Evolutionary conservation across 2,888 invertebrate species (phyloP).

Genomic region (Zygaena filipendulae): DNA sequence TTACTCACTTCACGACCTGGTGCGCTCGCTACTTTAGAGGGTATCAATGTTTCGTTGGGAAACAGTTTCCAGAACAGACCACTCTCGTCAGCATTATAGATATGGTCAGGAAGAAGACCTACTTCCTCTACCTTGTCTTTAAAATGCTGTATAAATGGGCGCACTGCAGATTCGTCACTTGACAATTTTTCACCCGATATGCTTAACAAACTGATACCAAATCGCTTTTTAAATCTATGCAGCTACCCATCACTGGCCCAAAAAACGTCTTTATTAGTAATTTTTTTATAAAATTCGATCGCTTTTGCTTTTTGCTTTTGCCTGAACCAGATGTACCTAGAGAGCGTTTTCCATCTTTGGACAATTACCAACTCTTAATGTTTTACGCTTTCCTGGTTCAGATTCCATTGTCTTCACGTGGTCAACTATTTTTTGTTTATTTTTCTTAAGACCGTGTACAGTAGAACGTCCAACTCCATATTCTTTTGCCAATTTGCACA

Average conservation of each 20-base stretch:
- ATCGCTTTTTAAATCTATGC: constrained; percentile 26
- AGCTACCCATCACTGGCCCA: constrained; percentile 25
- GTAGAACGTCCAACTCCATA: constrained; percentile 17
- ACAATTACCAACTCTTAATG: constrained; percentile 15
- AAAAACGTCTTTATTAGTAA: constrained; percentile 24
- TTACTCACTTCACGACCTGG: constrained; percentile 20
- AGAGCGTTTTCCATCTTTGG: too few relatives aligned
- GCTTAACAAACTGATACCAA: constrained; percentile 21
- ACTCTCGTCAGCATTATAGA: constrained; percentile 21
- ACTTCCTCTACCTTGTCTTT: constrained; percentile 20
- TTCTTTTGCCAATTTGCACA: constrained; percentile 20
- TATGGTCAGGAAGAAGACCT: constrained; percentile 20
- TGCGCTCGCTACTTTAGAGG: constrained; percentile 18
- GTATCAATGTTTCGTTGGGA: constrained; percentile 20
- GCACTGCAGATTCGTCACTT: constrained; percentile 19
- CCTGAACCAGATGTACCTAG: too few relatives aligned
- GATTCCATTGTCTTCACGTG: constrained; percentile 19
- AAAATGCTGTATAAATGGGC: constrained; percentile 22
- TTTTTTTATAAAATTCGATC: constrained; percentile 22
- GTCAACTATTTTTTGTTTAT: constrained; percentile 19
- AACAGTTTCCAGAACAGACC: constrained; percentile 18
- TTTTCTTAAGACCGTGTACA: constrained; percentile 21
- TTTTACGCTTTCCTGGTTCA: constrained; percentile 22
- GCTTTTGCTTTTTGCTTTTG: constrained; percentile 23
- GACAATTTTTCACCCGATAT: constrained; percentile 23